Evolutionary conservation across 2,888 invertebrate genomes (phyloP).

Genomic region (Amiota minor): DNA sequence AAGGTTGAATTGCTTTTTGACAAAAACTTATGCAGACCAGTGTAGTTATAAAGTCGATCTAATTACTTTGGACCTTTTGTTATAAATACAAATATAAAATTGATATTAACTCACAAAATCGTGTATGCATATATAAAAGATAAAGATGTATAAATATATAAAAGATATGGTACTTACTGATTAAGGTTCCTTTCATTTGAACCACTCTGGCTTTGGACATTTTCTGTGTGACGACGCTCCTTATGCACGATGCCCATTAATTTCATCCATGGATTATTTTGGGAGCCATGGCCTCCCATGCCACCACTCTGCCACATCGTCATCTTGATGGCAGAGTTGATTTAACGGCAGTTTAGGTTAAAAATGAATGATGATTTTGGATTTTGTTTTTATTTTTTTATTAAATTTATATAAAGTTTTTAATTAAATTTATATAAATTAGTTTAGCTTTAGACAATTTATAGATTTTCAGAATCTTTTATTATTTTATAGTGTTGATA

Average conservation of each 20-base stretch:
- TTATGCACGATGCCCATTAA: constrained; percentile 87
- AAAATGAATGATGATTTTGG: constrained; percentile 28
- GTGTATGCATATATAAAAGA: background rate
- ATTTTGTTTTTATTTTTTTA: constrained; percentile 15
- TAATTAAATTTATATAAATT: constrained; percentile 9
- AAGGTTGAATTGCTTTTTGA: no score
- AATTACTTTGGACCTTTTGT: no score
- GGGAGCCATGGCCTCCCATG: constrained; percentile 84
- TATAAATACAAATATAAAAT: no score
- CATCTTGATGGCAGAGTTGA: constrained; percentile 73
- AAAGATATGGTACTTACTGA: constrained; percentile 78
- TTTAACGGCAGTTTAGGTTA: constrained; percentile 31
- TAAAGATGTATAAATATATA: no score
- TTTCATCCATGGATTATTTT: constrained; percentile 88
- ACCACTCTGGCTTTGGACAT: constrained; percentile 75
- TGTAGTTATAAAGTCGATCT: no score
- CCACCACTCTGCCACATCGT: constrained; percentile 87
- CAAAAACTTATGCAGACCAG: no score
- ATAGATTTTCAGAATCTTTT: background rate
- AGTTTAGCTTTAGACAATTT: background rate
- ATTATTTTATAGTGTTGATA: no score
- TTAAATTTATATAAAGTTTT: constrained; percentile 8
- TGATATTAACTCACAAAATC: background rate
- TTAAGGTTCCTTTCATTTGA: constrained; percentile 80
- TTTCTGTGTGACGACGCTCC: constrained; percentile 81